Evolutionary conservation across 2,888 invertebrate genomes (phyloP).

Genomic region (Flexamia atlantica): DNA sequence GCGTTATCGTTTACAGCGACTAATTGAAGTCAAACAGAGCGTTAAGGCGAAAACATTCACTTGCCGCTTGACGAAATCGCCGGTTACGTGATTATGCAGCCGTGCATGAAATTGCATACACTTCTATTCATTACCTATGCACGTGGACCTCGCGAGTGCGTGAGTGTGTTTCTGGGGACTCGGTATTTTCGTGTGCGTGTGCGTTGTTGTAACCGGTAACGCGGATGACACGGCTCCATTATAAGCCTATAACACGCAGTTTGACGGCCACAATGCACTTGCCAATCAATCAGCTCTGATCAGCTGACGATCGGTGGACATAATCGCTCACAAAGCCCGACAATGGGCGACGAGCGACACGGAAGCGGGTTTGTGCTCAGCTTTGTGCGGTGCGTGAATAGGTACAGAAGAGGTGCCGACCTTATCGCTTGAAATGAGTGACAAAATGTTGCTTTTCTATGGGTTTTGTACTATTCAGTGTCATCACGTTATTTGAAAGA

Average conservation of each 20-base stretch:
- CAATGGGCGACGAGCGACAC: not conserved
- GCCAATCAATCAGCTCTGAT: conserved; percentile 16
- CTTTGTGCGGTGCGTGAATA: no score
- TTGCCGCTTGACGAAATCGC: not conserved
- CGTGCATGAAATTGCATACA: not conserved
- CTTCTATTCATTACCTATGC: not conserved
- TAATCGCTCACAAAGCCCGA: not conserved
- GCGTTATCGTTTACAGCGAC: not conserved
- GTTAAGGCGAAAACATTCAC: not conserved
- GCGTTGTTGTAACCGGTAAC: not conserved
- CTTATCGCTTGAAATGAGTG: no score
- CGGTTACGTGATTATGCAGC: not conserved
- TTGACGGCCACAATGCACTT: conserved; percentile 9
- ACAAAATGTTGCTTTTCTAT: no score
- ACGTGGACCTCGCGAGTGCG: no score
- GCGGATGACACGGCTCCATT: not conserved
- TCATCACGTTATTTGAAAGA: no score
- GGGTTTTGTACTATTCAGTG: no score
- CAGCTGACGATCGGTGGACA: not conserved
- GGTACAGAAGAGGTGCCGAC: no score
- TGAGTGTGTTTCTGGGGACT: not conserved
- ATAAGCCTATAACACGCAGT: conserved; percentile 29
- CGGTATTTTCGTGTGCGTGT: not conserved
- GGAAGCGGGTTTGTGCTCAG: no score
- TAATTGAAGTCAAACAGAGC: not conserved